Conservation (phyloP, 2,888 invertebrate genomes). For the Ophioninae sp. region DNA sequence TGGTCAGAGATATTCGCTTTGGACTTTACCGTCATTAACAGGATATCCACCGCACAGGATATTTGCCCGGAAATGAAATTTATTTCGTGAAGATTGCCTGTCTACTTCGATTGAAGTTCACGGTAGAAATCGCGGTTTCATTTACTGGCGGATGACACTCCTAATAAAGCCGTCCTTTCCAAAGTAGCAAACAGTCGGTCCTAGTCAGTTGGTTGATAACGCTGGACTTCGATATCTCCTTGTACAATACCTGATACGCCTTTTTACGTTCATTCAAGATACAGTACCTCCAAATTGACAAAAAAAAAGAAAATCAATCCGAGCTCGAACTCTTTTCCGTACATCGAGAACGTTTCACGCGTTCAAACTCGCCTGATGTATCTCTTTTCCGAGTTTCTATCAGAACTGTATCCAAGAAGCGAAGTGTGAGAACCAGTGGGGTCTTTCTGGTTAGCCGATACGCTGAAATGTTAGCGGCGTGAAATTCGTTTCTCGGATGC, state of each 20-base stretch:
- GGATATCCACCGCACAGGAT: background rate
- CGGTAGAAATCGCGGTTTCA: constrained; percentile 19
- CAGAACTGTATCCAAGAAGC: constrained; percentile 42
- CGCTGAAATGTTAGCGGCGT: constrained; percentile 40
- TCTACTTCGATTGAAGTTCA: constrained; percentile 2
- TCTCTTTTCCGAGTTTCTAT: constrained; percentile 41
- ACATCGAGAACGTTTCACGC: constrained; percentile 30
- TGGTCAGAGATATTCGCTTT: background rate
- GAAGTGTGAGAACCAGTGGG: constrained; percentile 10
- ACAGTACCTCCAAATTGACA: constrained; percentile 18
- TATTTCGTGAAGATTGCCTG: constrained; percentile 5
- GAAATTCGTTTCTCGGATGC: constrained; percentile 43
- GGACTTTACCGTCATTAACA: constrained; percentile 3
- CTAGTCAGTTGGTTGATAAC: constrained; percentile 2
- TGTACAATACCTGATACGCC: constrained; percentile 25
- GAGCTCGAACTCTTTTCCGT: constrained; percentile 32
- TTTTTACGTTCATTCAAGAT: constrained; percentile 25
- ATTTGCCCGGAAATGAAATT: constrained; percentile 4
- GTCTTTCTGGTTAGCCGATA: constrained; percentile 43
- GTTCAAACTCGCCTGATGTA: constrained; percentile 42
- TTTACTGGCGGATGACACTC: constrained; percentile 31
- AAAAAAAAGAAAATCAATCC: constrained; percentile 24
- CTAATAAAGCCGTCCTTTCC: constrained; percentile 15
- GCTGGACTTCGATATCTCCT: background rate
- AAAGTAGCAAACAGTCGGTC: constrained; percentile 38